Percentiles rank a stretch among this genome's conserved stretches.
phyloP scores from a whole-genome alignment of 2,888 invertebrate species.

The Argyra leucocephala region DNA sequence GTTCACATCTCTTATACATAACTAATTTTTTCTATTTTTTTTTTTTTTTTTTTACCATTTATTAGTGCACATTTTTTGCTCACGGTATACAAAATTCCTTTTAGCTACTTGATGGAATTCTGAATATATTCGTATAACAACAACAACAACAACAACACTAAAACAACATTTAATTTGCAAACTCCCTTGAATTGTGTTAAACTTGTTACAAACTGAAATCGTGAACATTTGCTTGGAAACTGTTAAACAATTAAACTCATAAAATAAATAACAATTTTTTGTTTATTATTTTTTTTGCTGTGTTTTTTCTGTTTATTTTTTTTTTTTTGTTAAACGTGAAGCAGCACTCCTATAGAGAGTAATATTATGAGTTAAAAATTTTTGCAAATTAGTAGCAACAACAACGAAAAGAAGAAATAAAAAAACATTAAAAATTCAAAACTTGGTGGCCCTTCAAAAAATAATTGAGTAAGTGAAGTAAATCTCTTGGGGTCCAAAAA shows the following conservation, averaged over 20 bases:
- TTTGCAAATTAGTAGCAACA: neutral
- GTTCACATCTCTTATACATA: too few species aligned
- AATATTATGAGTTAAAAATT: neutral
- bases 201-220: too few species aligned
- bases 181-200: too few species aligned
- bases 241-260: neutral
- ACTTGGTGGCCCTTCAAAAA: neutral
- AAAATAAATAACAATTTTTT: neutral
- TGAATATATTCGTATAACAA: neutral
- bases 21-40: too few species aligned
- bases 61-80: too few species aligned
- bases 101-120: too few species aligned
- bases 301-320: neutral
- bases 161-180: too few species aligned
- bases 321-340: too few species aligned
- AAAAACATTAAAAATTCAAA: neutral
- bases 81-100: too few species aligned
- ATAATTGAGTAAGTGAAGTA: slow-evolving; percentile 6
- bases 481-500: slow-evolving; percentile 2
- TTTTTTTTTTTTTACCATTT: too few species aligned
- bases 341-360: too few species aligned
- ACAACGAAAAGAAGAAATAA: neutral
- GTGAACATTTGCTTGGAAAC: neutral
- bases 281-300: neutral
- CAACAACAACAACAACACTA: neutral